Evolutionary conservation across 2,113 vertebrate species (phyloP).

Genomic region (Todiramphus saurophagus): DNA sequence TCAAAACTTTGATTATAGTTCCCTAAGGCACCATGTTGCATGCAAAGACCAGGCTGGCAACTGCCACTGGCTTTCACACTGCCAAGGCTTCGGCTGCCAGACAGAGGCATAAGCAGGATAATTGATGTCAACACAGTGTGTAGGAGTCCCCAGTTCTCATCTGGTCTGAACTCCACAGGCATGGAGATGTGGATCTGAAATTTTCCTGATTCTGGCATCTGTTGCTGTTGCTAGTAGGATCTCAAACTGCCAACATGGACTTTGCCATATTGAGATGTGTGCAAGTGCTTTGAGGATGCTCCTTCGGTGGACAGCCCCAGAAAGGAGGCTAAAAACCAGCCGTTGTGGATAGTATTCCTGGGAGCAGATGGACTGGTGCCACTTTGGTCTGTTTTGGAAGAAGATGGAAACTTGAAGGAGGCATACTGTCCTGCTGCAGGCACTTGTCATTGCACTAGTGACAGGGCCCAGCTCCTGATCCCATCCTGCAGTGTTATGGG

Average conservation of each 20-base stretch:
- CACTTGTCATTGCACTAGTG: not conserved
- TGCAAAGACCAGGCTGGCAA: not conserved
- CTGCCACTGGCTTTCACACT: not conserved
- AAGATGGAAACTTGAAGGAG: not conserved
- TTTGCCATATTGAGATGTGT: not conserved
- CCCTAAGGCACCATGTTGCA: not conserved
- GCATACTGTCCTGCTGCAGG: not conserved
- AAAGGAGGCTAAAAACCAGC: not conserved
- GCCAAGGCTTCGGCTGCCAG: not conserved
- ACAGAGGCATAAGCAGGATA: not conserved
- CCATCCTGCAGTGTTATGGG: not conserved
- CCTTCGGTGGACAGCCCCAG: not conserved
- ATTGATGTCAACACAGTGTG: not conserved
- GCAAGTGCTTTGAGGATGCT: not conserved
- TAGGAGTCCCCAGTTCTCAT: not conserved
- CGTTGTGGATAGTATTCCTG: rapidly evolving
- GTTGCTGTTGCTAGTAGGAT: not conserved
- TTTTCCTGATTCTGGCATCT: not conserved
- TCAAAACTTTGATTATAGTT: not conserved
- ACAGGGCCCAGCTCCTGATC: not conserved
- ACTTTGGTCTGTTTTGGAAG: not conserved
- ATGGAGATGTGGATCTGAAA: not conserved
- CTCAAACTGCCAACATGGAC: not conserved
- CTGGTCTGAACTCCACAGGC: not conserved
- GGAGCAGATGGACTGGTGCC: not conserved